phyloP scores from a whole-genome alignment of 2,888 invertebrate species.

The Mythimna impura region DNA sequence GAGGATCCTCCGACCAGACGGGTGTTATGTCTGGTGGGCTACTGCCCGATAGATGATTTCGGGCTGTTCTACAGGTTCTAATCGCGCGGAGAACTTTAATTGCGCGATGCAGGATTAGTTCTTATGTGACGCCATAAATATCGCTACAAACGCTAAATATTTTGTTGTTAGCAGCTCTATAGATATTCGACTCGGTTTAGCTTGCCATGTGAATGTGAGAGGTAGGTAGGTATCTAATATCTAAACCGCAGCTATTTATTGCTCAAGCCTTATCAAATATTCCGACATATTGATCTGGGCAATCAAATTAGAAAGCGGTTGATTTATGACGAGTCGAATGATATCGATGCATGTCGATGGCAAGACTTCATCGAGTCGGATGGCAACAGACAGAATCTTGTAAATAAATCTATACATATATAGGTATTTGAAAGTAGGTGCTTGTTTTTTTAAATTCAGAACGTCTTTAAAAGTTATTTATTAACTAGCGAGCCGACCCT shows the following conservation, averaged over 20 bases:
- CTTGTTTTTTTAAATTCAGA: conserved; percentile 12
- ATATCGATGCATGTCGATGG: conserved; percentile 24
- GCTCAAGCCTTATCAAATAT: conserved; percentile 40
- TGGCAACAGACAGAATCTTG: conserved; percentile 16
- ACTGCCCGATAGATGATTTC: too few species aligned
- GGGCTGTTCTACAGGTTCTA: too few species aligned
- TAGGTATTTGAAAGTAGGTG: neutral
- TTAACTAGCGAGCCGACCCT: too few species aligned
- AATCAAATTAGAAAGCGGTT: conserved; percentile 58
- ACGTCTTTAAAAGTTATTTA: conserved; percentile 8
- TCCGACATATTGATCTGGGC: conserved; percentile 49
- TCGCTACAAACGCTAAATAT: neutral
- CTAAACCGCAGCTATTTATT: conserved; percentile 28
- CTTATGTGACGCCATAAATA: too few species aligned
- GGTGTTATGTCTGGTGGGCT: too few species aligned
- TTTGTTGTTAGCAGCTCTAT: neutral
- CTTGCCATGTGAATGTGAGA: neutral
- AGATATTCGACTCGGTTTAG: neutral
- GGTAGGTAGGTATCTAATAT: conserved; percentile 7
- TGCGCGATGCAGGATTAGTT: too few species aligned
- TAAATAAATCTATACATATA: conserved; percentile 6
- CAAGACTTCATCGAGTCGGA: conserved; percentile 23
- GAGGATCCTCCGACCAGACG: too few species aligned
- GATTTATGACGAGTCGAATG: conserved; percentile 38
- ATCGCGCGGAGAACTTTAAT: too few species aligned